Evolutionary conservation across 2,113 vertebrate genomes (phyloP).

Genomic region (Craseonycteris thonglongyai): DNA sequence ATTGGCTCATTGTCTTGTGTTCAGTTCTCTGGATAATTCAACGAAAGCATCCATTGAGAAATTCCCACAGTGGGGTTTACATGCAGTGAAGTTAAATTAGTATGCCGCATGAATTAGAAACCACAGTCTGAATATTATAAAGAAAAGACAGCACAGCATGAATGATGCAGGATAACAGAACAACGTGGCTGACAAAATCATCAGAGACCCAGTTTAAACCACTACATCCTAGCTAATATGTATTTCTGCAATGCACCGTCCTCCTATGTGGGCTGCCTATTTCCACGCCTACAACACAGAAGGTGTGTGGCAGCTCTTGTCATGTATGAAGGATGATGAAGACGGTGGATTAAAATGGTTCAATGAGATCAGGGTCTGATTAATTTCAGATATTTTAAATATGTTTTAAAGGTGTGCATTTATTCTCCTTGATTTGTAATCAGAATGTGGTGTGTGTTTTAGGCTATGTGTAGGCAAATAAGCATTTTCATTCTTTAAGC

Average conservation of each 20-base stretch:
- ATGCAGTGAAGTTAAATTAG: not conserved
- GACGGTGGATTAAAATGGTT: not conserved
- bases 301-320: too few relatives aligned
- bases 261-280: not conserved
- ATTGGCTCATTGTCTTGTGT: not conserved
- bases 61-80: not conserved
- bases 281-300: not conserved
- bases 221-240: not conserved
- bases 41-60: constrained; percentile 1
- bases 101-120: not conserved
- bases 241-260: not conserved
- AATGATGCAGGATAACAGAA: not conserved
- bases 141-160: not conserved
- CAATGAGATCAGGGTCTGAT: not conserved
- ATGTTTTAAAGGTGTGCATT: not conserved
- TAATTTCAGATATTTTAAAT: not conserved
- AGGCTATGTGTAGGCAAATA: not conserved
- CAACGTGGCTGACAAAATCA: not conserved
- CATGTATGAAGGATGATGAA: not conserved
- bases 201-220: not conserved
- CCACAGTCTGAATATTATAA: not conserved
- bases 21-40: constrained; percentile 13
- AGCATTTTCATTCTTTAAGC: not conserved
- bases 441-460: not conserved
- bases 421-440: not conserved